A percentile compares a stretch with the other conserved stretches of the same genome.
These are phyloP conservation scores for Cancer borealis DNA, from an alignment of 2,888 invertebrate species.

Conservation along the genomic window DNA sequence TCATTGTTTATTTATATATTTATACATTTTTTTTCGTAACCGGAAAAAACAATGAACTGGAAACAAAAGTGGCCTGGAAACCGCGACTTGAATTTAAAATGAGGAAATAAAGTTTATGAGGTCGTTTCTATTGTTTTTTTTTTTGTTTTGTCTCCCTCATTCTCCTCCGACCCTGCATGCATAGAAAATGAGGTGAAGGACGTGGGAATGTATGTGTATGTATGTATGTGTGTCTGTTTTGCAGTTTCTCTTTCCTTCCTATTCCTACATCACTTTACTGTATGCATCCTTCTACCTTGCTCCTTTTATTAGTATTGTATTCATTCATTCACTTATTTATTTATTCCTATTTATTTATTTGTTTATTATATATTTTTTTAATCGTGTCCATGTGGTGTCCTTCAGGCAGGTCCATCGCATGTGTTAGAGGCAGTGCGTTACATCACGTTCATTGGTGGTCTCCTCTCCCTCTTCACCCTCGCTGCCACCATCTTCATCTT, in stretches of 20 bases:
- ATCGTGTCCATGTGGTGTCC: background rate
- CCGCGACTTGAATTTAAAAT: background rate
- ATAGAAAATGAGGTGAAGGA: background rate
- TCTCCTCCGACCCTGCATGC: background rate
- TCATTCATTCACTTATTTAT: too few relatives aligned
- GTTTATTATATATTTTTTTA: background rate
- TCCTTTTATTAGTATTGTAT: too few relatives aligned
- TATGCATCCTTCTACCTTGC: too few relatives aligned
- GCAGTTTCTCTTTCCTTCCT: too few relatives aligned
- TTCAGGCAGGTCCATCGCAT: conserved; percentile 3
- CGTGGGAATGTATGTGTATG: background rate
- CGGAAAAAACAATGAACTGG: background rate
- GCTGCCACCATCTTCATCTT: conserved; percentile 80
- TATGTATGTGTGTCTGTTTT: conserved; percentile 33
- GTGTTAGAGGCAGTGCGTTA: conserved; percentile 79
- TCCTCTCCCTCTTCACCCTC: conserved; percentile 80
- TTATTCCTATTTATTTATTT: too few relatives aligned
- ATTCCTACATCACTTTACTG: too few relatives aligned
- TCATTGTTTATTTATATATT: background rate
- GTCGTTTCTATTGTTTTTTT: background rate
- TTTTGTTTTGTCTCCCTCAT: background rate
- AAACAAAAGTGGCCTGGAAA: background rate
- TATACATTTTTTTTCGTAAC: background rate
- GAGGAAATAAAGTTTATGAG: background rate
- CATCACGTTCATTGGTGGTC: conserved; percentile 80